Base-by-base conservation (phyloP, 1,140 invertebrate species). In the Bombus terrestris region DNA sequence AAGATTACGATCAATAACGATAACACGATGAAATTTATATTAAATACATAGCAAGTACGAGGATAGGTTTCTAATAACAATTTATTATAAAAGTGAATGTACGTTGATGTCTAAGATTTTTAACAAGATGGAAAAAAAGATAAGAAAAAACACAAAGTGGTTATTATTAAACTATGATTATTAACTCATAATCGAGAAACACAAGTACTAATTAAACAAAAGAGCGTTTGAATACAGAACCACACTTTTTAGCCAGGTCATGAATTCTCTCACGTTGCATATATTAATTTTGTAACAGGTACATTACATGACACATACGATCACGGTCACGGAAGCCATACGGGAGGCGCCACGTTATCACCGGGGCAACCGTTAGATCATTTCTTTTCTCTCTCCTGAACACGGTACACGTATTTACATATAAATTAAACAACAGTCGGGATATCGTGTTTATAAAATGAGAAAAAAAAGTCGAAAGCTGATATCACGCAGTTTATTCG, bases 71-170 rank as follows among this genome's bases (percentile, higher is more conserved):
- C 92, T 92, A 93, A 94, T 94, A 93, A 93, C 92, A 87, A 93
- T 93, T 94, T 94, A 94, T 93, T 93, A 94, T 93, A 92, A 93
- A 94, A 92, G 87, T 94, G 93, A 92, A 94, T 94, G 94, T 94
- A 94, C 92, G 93, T 94, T 94, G 94, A 94, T 94, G 93, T 94
- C 93, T 93, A 94, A 94, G 92, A 94, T 94, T 94, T 94, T 94
- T 94, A 94, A 94, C 88, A 82, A 86, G 77, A 91, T 86, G 79
- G 86, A 90, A 86, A 84, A 68, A 69, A 68, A 69, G 37, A 66
- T 64, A 79, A 15, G 28, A 47, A 25, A 79, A 79, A 53, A 91
- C 86, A 88, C 89, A 89, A 92, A 91, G 88, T 91, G 88, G 91
- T 92, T 93, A 93, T 92, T 92, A 91, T 89, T 92, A 89, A 93